Evolutionary conservation across 2,797 vertebrate species (phyloP).

Genomic region (Etheostoma nigrum): DNA sequence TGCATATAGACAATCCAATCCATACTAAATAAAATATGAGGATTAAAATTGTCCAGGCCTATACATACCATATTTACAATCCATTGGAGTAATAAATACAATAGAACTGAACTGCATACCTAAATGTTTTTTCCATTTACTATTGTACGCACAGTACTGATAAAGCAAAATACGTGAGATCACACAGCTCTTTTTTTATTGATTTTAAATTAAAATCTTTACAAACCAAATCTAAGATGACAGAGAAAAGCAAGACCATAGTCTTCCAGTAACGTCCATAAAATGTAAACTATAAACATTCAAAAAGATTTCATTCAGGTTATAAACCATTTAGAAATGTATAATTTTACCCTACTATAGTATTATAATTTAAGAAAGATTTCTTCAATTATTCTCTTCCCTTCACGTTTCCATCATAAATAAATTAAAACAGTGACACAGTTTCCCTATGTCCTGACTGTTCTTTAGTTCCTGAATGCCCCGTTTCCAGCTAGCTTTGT

Average conservation of each 20-base stretch:
- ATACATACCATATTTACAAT: background rate
- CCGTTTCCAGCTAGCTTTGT: background rate
- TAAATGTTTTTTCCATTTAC: background rate
- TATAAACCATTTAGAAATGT: slow-evolving; percentile 9
- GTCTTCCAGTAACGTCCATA: slow-evolving; percentile 1
- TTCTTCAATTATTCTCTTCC: slow-evolving; percentile 7
- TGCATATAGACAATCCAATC: background rate
- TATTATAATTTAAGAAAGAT: slow-evolving; percentile 29
- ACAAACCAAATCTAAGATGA: slow-evolving; percentile 39
- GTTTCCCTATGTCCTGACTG: background rate
- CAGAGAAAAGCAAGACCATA: slow-evolving; percentile 10
- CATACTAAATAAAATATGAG: background rate
- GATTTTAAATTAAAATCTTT: slow-evolving; percentile 47
- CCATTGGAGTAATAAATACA: background rate
- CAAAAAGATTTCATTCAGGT: slow-evolving; percentile 12
- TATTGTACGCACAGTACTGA: background rate
- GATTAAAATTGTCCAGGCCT: background rate
- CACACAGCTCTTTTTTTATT: background rate
- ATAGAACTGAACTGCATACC: background rate
- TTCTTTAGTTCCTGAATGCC: background rate
- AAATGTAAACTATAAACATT: slow-evolving; percentile 26
- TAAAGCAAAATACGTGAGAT: background rate
- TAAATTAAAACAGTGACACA: slow-evolving; percentile 40
- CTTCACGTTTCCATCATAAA: slow-evolving; percentile 35
- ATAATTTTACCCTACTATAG: background rate